phyloP scores from a whole-genome alignment of 2,888 invertebrate genomes.

The Ichneumoninae sp. region DNA sequence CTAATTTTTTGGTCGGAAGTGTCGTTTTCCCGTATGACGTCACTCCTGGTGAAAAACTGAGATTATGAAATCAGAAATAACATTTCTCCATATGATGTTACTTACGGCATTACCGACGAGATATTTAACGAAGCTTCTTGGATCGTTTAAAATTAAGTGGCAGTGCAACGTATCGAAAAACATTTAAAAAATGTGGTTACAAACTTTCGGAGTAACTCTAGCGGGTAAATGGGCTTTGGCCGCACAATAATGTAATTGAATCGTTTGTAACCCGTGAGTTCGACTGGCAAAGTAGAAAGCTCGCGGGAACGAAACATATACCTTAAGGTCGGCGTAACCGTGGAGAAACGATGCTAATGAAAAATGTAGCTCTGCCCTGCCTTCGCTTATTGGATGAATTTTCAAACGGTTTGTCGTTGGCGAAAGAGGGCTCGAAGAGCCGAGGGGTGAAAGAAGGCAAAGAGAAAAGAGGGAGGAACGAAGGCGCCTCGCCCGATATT shows the following conservation, averaged over 20 bases:
- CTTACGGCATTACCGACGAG: not conserved
- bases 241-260: constrained; percentile 35
- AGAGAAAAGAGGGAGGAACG: constrained; percentile 26
- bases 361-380: constrained; percentile 60
- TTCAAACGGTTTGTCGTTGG: constrained; percentile 70
- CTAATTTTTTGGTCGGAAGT: no score
- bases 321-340: constrained; percentile 12
- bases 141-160: not conserved
- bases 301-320: constrained; percentile 42
- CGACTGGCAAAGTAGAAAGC: constrained; percentile 42
- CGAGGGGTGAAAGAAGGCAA: constrained; percentile 43
- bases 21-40: no score
- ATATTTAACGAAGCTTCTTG: not conserved
- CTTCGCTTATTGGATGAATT: constrained; percentile 74
- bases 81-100: not conserved
- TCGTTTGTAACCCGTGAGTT: constrained; percentile 38
- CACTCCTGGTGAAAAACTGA: no score
- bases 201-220: constrained; percentile 13
- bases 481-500: constrained; percentile 58
- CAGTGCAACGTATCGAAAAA: constrained; percentile 15
- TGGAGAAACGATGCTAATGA: constrained; percentile 65
- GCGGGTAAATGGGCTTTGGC: constrained; percentile 19
- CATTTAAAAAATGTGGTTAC: constrained; percentile 20
- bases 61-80: no score
- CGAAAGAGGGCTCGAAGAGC: constrained; percentile 58